phyloP scores from a whole-genome alignment of 2,797 vertebrate genomes.

The Nyctalus aviator region DNA sequence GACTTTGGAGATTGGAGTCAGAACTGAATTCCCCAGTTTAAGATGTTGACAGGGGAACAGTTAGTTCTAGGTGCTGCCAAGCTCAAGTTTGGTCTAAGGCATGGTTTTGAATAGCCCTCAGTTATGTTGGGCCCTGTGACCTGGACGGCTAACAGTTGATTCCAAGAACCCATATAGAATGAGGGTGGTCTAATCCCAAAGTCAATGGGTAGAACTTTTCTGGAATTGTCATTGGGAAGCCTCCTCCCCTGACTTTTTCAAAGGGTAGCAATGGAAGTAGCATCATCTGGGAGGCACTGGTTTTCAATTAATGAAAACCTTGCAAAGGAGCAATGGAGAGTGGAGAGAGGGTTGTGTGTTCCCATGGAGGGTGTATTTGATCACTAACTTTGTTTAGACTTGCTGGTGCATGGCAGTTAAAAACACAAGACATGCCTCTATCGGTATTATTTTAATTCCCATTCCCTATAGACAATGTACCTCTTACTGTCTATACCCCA shows the following conservation, averaged over 20 bases:
- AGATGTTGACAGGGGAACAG: not conserved
- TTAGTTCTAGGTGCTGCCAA: not conserved
- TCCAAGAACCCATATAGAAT: not conserved
- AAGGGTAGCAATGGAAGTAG: not conserved
- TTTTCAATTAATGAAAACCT: slow-evolving; percentile 48
- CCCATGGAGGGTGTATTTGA: not conserved
- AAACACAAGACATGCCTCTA: not conserved
- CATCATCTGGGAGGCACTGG: not conserved
- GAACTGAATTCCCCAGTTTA: not conserved
- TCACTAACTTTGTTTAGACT: slow-evolving; percentile 30
- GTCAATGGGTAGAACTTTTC: slow-evolving; percentile 14
- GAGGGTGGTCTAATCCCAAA: not conserved
- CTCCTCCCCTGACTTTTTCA: not conserved
- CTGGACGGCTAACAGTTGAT: not conserved
- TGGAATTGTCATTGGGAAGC: not conserved
- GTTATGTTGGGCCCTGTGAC: not conserved
- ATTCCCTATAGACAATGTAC: not conserved
- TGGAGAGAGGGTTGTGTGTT: not conserved
- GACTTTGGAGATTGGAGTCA: not conserved
- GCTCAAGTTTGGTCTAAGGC: not conserved
- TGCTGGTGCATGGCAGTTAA: not conserved
- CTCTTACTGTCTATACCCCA: not conserved
- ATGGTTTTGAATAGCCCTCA: not conserved
- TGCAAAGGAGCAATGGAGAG: not conserved
- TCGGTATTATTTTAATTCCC: slow-evolving; percentile 3